Conservation (phyloP, 2,888 invertebrate species). For the Belgica antarctica region DNA sequence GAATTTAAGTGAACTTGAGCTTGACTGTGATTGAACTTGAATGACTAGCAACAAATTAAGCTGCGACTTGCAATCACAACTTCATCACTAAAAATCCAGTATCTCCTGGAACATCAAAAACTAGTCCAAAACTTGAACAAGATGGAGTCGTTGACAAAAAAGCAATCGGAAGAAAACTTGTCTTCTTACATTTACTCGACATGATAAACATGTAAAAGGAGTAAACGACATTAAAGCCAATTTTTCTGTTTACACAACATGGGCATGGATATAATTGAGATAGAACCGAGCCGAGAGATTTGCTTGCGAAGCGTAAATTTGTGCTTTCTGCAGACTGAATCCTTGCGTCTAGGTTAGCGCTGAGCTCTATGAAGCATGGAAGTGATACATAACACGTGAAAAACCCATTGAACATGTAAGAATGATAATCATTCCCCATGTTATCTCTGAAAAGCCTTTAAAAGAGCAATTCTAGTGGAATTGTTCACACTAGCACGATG, state of each 20-base stretch:
- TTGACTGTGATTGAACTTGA: too few relatives aligned
- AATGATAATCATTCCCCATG: conserved; percentile 2
- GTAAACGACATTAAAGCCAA: neutral
- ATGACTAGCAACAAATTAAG: too few relatives aligned
- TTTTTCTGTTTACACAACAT: conserved; percentile 6
- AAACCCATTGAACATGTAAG: conserved; percentile 11
- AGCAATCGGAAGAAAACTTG: neutral
- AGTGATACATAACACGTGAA: conserved; percentile 12
- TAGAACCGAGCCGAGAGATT: neutral
- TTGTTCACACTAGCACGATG: neutral
- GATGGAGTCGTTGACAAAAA: neutral
- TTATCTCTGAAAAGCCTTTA: neutral
- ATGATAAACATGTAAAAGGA: conserved; percentile 10
- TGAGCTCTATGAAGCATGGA: neutral
- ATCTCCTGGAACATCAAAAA: too few relatives aligned
- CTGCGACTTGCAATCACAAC: too few relatives aligned
- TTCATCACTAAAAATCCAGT: too few relatives aligned
- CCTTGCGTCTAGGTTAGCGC: too few relatives aligned
- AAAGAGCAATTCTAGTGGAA: neutral
- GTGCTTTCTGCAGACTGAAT: too few relatives aligned
- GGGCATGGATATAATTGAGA: neutral
- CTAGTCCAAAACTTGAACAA: too few relatives aligned
- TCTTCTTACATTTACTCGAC: neutral
- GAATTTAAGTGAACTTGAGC: too few relatives aligned
- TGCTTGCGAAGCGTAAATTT: neutral